phyloP scores from a whole-genome alignment of 2,113 vertebrate genomes.

The Ophthalmolycus amberensis region DNA sequence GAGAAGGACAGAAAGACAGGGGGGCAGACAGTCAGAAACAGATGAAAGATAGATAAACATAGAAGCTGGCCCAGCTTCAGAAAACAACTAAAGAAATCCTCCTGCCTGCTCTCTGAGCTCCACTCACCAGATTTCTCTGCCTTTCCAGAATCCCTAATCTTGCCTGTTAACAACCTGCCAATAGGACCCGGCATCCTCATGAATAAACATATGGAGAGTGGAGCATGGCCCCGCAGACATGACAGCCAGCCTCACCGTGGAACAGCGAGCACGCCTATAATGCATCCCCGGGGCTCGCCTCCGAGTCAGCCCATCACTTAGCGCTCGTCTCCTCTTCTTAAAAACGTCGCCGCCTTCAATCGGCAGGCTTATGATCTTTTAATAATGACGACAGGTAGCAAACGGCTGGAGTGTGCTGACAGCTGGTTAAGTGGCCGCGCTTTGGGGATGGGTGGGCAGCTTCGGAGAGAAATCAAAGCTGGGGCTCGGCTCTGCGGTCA shows the following conservation, averaged over 20 bases:
- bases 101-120: conserved; percentile 41
- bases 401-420: conserved; percentile 40
- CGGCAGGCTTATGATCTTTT: conserved; percentile 71
- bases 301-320: conserved; percentile 54
- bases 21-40: conserved; percentile 66
- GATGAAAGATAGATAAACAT: conserved; percentile 73
- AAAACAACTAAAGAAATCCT: conserved; percentile 18
- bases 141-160: conserved; percentile 71
- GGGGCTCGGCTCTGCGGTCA: conserved; percentile 1
- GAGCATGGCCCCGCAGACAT: conserved; percentile 66
- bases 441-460: conserved; percentile 20
- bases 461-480: conserved; percentile 51
- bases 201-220: conserved; percentile 72
- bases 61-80: conserved; percentile 56
- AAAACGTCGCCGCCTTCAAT: conserved; percentile 59
- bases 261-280: conserved; percentile 31
- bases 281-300: conserved; percentile 56
- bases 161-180: conserved; percentile 75
- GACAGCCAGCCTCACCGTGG: conserved; percentile 57
- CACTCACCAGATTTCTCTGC: conserved; percentile 53
- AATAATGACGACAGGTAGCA: conserved; percentile 70
- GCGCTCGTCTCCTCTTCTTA: conserved; percentile 48
- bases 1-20: conserved; percentile 47
- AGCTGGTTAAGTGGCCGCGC: conserved; percentile 53
- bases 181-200: conserved; percentile 72